These are phyloP conservation scores for Caerostris extrusa DNA, from an alignment of 1,140 invertebrate species.

Conservation along the genomic window DNA sequence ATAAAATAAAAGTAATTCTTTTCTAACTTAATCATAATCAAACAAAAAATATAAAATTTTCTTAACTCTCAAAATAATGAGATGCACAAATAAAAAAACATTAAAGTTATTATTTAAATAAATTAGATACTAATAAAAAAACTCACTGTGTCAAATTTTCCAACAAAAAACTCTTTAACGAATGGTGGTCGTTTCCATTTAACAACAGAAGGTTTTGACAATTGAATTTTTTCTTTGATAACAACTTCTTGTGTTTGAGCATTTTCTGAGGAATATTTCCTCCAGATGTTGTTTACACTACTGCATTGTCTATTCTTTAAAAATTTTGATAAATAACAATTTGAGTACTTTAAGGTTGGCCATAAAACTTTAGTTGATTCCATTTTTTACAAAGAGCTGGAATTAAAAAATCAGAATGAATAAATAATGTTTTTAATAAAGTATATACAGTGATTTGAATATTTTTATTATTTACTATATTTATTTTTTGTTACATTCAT, in stretches of 20 bases:
- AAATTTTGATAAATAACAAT: neutral
- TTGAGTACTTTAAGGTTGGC: neutral
- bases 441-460: no score
- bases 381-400: neutral
- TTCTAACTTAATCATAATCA: no score
- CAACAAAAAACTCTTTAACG: slow-evolving; percentile 37
- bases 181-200: slow-evolving; percentile 67
- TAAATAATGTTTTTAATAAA: no score
- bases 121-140: neutral
- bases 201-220: slow-evolving; percentile 13
- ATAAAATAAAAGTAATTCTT: no score
- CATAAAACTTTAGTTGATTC: neutral
- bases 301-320: neutral
- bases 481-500: no score
- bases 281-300: neutral
- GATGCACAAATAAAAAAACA: no score
- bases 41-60: no score
- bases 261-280: slow-evolving; percentile 29
- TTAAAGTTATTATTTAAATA: no score
- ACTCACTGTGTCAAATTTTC: slow-evolving; percentile 62
- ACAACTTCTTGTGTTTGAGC: slow-evolving; percentile 10
- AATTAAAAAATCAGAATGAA: no score
- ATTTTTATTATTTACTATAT: no score
- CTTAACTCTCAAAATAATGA: no score
- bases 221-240: slow-evolving; percentile 52